Evolutionary conservation across 2,888 invertebrate genomes (phyloP), one percentile per base, ranked within the genome.

Genomic region (Drosophila birchii): DNA sequence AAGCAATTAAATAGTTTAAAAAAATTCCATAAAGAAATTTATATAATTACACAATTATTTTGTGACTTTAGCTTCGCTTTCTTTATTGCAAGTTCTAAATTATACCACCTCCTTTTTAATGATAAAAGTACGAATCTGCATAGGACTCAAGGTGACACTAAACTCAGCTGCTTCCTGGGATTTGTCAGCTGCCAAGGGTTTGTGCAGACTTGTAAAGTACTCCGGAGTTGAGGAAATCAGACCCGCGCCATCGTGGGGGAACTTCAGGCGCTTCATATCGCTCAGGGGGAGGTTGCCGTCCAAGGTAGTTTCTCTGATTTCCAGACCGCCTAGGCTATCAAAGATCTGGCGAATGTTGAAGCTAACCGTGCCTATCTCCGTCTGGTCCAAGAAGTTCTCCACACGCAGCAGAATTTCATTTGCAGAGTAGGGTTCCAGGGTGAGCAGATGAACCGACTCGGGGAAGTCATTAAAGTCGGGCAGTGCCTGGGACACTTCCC

Each of bases 401-500:
- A 97, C 91, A 38, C 97, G 93, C 0, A 97, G 77, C 26, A 98
- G 91, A 16, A 96, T 81, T 32, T 93, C 93, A 0, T 92, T 91
- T 0, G 93, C 93, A 38, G 93, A 94, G 95, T 96, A 96, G 0
- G 96, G 96, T 83, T 97, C 97, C 38, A 97, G 88, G 0, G 96
- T 96, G 18, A 97, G 90, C 23, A 97, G 92, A 88, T 97, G 95
- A 0, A 97, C 93, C 45, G 96, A 96, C 5, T 93, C 89, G 0
- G 97, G 96, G 1, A 97, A 60, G 7, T 76, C 75, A 23, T 59
- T 75, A 3, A 85, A 79, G 0, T 64, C 55, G 8, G 80, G 75
- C 9, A 61, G 7, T 6, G 94, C 90, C 14, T 93, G 94, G 5
- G 92, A 88, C 0, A 94, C 72, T n/a, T 92, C 89, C 0, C 91